These are phyloP conservation scores for Hirtodrosophila cameraria DNA, from an alignment of 2,888 invertebrate genomes.

Conservation along the genomic window DNA sequence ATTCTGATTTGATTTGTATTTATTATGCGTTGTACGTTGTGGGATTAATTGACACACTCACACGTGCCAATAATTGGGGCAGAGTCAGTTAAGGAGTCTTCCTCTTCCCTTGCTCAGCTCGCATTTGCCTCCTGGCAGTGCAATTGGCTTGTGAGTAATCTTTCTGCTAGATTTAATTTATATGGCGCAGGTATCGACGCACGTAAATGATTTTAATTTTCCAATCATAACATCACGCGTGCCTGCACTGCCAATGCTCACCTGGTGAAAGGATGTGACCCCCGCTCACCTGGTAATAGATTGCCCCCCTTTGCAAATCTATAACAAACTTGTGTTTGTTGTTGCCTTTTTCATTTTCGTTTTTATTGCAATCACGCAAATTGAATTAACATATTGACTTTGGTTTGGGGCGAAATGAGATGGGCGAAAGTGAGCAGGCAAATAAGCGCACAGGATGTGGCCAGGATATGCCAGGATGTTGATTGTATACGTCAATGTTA, in stretches of 20 bases:
- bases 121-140: not conserved
- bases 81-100: not conserved
- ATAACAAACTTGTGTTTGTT: slow-evolving; percentile 31
- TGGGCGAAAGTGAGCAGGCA: slow-evolving; percentile 5
- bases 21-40: slow-evolving; percentile 65
- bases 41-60: slow-evolving; percentile 66
- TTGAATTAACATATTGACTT: slow-evolving; percentile 76
- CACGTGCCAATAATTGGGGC: slow-evolving; percentile 40
- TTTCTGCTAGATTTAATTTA: slow-evolving; percentile 70
- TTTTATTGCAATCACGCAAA: slow-evolving; percentile 67
- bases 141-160: slow-evolving; percentile 18
- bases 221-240: slow-evolving; percentile 77
- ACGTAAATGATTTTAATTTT: slow-evolving; percentile 79
- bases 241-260: slow-evolving; percentile 67
- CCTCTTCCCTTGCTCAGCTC: too few species aligned
- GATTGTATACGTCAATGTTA: slow-evolving; percentile 30
- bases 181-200: slow-evolving; percentile 58
- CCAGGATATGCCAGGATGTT: slow-evolving; percentile 27
- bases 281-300: too few species aligned
- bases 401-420: slow-evolving; percentile 21
- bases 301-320: not conserved
- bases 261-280: slow-evolving; percentile 22
- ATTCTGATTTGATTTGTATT: slow-evolving; percentile 35
- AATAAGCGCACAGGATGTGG: slow-evolving; percentile 29
- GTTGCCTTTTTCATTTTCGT: slow-evolving; percentile 15